phyloP scores from a whole-genome alignment of 2,113 vertebrate species.

The Suncus etruscus region DNA sequence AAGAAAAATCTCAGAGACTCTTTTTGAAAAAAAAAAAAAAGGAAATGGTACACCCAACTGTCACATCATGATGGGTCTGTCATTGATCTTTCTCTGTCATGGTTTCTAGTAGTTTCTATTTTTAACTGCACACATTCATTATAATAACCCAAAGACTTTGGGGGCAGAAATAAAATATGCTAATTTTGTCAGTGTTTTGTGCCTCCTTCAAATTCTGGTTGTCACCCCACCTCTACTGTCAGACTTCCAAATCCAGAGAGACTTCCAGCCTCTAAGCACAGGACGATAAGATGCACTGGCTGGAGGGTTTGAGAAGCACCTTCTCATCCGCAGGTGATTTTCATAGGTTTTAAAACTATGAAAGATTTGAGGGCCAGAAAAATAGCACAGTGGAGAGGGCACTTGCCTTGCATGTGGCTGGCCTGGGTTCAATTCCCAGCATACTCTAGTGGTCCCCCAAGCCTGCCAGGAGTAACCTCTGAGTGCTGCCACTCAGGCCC shows the following conservation, averaged over 20 bases:
- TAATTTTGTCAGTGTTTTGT: not conserved
- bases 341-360: not conserved
- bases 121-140: not conserved
- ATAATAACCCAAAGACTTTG: not conserved
- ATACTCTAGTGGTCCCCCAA: too few relatives aligned
- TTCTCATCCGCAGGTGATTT: not conserved
- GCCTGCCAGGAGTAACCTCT: too few relatives aligned
- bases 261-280: not conserved
- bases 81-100: not conserved
- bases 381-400: too few relatives aligned
- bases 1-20: too few relatives aligned
- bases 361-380: too few relatives aligned
- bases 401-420: too few relatives aligned
- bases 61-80: not conserved
- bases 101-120: slow-evolving; percentile 2
- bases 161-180: not conserved
- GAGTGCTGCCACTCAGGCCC: too few relatives aligned
- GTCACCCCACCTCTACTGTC: not conserved
- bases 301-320: not conserved
- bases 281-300: not conserved
- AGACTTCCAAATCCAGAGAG: not conserved
- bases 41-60: not conserved
- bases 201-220: not conserved
- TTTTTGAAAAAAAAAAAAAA: not conserved
- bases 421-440: too few relatives aligned